Evolutionary conservation across 2,888 invertebrate genomes (phyloP), one percentile per base, ranked within the genome.

Genomic region (Trichopria drosophilae): DNA sequence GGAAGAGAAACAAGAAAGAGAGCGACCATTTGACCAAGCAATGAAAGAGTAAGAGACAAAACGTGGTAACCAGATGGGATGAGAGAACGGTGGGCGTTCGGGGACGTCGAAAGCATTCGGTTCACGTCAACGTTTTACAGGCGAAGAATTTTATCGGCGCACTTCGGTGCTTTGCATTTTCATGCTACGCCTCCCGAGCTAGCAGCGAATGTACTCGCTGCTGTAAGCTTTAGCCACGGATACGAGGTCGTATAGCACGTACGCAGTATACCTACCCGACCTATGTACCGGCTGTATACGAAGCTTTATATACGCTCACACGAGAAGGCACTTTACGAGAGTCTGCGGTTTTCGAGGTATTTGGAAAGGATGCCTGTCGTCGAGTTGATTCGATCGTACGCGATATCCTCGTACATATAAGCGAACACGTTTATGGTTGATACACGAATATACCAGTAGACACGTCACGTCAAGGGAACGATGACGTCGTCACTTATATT

Each of bases 51-150:
- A 28, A 18, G 32, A 15, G 22, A 9, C 15, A 24, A 19, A 18
- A 34, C 39, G 28, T 24, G 35, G 4, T 36, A 12, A 13, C 5
- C 24, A 43, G 35, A 16, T 39, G 36, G 22, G 7, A 16, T 16
- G 24, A 29, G 13, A 26, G 29, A 26, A 26, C 22, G 15, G 40
- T 16, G 34, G 13, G 12, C 31, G 29, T 20, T 29, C 42, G 46
- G 48, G 44, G 42, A 47, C 46, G 53, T 55, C 59, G 55, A 62
- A 59, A 59, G 67, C 67, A 73, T 71, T 73, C 70, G 67, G 63
- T 68, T 67, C 71, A 66, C 71, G 69, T 71, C 70, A 70, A 62
- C 70, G 65, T 68, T 72, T 72, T 67, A 69, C 68, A 62, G 65
- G 60, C 67, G 63, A 67, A 66, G 67, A 71, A 73, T 73, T 73